Conservation (phyloP, 1,140 invertebrate genomes). For the Rhagoletis pomonella region DNA sequence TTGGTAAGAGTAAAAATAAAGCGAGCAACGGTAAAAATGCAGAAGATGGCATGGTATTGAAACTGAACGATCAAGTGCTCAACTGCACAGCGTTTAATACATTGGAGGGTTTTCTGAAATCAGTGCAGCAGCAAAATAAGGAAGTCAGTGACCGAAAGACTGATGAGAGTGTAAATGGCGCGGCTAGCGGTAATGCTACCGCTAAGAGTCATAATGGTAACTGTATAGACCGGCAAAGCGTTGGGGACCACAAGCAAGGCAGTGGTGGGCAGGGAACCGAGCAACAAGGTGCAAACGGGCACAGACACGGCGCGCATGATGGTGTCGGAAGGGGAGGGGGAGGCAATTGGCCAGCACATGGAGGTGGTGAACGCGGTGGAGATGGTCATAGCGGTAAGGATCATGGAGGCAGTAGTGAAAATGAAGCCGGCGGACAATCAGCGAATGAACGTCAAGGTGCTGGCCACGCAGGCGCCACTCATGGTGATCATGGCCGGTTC, state of each 20-base stretch:
- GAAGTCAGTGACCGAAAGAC: not conserved
- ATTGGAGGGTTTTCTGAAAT: constrained; percentile 52
- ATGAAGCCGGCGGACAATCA: not conserved
- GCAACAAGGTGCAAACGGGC: not conserved
- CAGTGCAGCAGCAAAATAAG: not conserved
- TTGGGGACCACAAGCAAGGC: not conserved
- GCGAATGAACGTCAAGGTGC: not conserved
- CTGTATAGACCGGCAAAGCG: not conserved
- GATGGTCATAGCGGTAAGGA: not conserved
- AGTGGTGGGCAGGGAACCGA: not conserved
- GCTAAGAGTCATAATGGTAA: not conserved
- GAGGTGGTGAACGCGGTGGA: not conserved
- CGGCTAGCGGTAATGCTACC: not conserved
- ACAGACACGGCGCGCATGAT: not conserved
- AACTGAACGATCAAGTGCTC: constrained; percentile 51
- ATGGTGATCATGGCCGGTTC: not conserved
- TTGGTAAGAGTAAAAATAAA: constrained; percentile 20
- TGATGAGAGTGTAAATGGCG: not conserved
- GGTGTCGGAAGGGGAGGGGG: not conserved
- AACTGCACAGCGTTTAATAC: constrained; percentile 52
- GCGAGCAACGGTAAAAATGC: not conserved
- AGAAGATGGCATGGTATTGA: not conserved
- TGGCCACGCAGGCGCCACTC: not conserved
- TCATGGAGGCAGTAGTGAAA: not conserved
- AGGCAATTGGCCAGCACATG: not conserved